Evolutionary conservation across 1,140 invertebrate species (phyloP).

Genomic region (Diachasmimorpha longicaudata): DNA sequence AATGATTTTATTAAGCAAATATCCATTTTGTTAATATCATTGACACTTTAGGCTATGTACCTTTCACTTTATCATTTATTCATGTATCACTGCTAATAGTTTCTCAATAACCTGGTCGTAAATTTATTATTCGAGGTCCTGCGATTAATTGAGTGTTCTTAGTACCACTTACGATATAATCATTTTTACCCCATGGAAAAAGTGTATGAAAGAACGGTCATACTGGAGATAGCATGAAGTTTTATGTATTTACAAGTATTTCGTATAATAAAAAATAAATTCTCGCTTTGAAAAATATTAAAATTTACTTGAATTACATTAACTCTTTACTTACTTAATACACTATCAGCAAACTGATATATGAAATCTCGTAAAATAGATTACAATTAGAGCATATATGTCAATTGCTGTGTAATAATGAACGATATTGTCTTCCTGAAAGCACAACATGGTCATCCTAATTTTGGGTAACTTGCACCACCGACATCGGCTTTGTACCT

Average conservation of each 20-base stretch:
- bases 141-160: too few relatives aligned
- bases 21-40: too few relatives aligned
- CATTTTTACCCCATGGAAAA: too few relatives aligned
- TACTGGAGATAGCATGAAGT: background rate
- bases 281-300: background rate
- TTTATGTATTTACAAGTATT: background rate
- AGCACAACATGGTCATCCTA: background rate
- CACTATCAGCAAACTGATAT: background rate
- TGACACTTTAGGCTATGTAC: too few relatives aligned
- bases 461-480: constrained; percentile 53
- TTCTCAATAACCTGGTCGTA: too few relatives aligned
- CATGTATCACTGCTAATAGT: too few relatives aligned
- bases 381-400: background rate
- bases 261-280: background rate
- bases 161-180: too few relatives aligned
- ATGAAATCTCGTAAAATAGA: background rate
- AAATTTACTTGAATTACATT: background rate
- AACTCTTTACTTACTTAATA: background rate
- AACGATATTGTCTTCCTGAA: background rate
- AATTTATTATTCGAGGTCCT: too few relatives aligned
- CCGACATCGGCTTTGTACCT: constrained; percentile 36
- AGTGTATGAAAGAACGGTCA: background rate
- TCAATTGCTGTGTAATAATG: background rate
- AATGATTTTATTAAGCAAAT: too few relatives aligned
- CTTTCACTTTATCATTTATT: too few relatives aligned